These are phyloP conservation scores for Mesoclemmys tuberculata DNA, from an alignment of 2,113 vertebrate species.

Conservation along the genomic window DNA sequence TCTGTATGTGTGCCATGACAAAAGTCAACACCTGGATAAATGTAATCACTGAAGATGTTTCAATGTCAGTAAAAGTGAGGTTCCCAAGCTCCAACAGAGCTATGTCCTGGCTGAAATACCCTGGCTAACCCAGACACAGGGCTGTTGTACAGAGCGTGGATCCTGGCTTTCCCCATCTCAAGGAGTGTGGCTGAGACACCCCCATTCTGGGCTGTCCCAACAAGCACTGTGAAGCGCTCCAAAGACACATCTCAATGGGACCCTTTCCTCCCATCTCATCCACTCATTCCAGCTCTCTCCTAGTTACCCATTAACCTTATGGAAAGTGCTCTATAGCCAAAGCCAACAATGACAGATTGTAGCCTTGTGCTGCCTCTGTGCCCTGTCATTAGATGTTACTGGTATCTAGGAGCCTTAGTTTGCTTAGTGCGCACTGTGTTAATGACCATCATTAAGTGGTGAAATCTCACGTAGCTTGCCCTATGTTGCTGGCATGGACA, in stretches of 20 bases:
- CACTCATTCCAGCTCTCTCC: no score
- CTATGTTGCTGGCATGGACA: background rate
- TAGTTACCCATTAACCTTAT: no score
- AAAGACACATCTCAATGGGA: background rate
- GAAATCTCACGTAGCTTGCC: no score
- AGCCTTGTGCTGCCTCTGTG: no score
- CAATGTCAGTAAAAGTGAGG: background rate
- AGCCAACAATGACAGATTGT: no score
- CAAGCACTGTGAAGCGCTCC: background rate
- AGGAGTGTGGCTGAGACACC: background rate
- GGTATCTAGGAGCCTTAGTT: no score
- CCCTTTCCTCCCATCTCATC: background rate
- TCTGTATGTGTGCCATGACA: background rate
- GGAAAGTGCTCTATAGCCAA: no score
- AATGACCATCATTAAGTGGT: no score
- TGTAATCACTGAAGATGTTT: background rate
- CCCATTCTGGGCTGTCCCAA: background rate
- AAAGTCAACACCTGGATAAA: background rate
- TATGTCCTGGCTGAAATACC: background rate
- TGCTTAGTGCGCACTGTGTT: no score
- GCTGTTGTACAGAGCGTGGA: background rate
- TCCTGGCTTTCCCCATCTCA: background rate
- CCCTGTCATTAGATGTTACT: no score
- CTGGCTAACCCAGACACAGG: background rate
- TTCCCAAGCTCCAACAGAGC: background rate